phyloP scores from a whole-genome alignment of 2,888 invertebrate species.

The Agrochola circellaris region DNA sequence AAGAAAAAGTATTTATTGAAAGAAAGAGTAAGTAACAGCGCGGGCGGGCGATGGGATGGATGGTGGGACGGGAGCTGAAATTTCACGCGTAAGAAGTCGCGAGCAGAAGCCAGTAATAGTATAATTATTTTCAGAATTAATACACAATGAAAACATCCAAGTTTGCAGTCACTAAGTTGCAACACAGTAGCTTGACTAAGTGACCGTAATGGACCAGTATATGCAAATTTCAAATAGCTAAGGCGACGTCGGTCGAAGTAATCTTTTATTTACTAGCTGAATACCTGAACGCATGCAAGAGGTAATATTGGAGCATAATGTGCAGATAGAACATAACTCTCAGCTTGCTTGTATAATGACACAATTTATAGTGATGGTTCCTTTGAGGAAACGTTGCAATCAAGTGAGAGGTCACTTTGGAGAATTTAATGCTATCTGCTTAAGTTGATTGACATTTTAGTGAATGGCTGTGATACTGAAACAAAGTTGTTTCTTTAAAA shows the following conservation, averaged over 20 bases:
- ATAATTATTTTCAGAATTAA: slow-evolving; percentile 1
- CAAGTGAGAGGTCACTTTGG: not conserved
- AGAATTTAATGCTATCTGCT: not conserved
- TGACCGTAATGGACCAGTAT: slow-evolving; percentile 5
- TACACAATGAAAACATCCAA: not conserved
- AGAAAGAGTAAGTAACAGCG: no score
- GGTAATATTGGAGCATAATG: slow-evolving; percentile 21
- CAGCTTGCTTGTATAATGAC: not conserved
- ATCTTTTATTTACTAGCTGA: slow-evolving; percentile 53
- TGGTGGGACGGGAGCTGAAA: no score
- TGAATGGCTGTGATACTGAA: not conserved
- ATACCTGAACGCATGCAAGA: slow-evolving; percentile 54
- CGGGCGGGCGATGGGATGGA: no score
- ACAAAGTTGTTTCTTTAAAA: not conserved
- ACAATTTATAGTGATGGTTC: not conserved
- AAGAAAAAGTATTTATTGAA: no score
- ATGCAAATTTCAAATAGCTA: slow-evolving; percentile 33
- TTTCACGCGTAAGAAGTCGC: no score
- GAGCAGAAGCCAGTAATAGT: no score
- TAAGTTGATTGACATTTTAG: not conserved
- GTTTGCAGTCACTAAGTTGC: slow-evolving; percentile 6
- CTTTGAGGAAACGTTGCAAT: not conserved
- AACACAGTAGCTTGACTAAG: slow-evolving; percentile 12
- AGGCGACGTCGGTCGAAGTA: not conserved
- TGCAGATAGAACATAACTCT: not conserved